Evolutionary conservation across 2,888 invertebrate species (phyloP), one percentile per base, ranked within the genome.

Genomic region (Drosophila trichaetosa): DNA sequence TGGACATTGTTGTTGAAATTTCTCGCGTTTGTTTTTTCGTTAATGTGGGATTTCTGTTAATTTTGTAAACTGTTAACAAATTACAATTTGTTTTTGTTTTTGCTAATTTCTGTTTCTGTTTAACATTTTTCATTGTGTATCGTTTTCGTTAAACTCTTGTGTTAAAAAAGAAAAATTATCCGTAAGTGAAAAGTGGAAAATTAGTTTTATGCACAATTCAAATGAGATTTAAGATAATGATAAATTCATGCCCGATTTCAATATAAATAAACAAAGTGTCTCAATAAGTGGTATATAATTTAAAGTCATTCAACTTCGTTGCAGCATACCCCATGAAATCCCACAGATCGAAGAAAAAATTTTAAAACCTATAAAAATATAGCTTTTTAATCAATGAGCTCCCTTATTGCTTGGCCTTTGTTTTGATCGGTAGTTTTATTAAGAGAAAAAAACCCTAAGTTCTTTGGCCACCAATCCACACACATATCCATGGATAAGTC

Each of bases 1-100:
- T 78, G 46, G 79, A 62, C 67, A 68, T 83, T 83, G 64, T 81
- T 68, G 54, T 79, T 83, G 73, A 53, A 70, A 75, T 73, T 75
- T 73, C 73, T 76, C 70, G 59, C 64, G 49, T 76, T 83, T 83
- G 75, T 79, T 86, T 57, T 5, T 79, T 82, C 77, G 83, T 87
- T 89, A 70, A 76, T 77, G 77, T 83, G 85, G 87, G 80, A 79
- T 82, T 85, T 88, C 81, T 80, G 67, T 77, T 71, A 66, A 38
- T 69, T 64, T 61, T 63, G 52, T 52, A 46, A 59, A 62, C 73
- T 80, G 78, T 84, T 87, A 76, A 31, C 65, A 68, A 64, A 60
- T 77, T 84, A 61, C 66, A 33, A 62, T 42, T 69, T 70, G 69
- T 65, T 78, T 78, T 66, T 65, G 71, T 85, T 8, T 46, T 21